Evolutionary conservation across 2,888 invertebrate genomes (phyloP), one percentile per base, ranked within the genome.

Genomic region (Pachliopta kotzebuea): DNA sequence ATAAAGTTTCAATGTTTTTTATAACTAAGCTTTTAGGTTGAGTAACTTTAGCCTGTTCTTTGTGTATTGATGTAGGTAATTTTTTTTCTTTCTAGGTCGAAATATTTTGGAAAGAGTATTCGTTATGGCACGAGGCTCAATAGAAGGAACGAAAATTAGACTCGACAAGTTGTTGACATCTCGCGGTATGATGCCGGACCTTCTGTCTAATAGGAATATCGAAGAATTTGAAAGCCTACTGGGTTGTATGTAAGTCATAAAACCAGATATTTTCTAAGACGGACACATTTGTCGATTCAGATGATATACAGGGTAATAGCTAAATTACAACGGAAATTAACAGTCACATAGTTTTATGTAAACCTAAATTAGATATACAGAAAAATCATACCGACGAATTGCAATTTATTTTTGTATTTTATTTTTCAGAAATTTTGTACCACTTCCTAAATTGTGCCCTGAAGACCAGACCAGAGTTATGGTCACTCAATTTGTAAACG

Each of bases 361-460:
- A 26, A 26, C 26, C 6, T 26, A 26, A 6, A 4, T 26, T 26
- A 26, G 3, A 26, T 26, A 3, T 26, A 26, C 1, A 2, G n/a
- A 1, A 45, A 4, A 7, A 6, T 45, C 1, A 4, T 7, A n/a
- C 0, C 45, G 18, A 45, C n/a, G n/a, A 45, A 45, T 37, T 37
- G 37, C n/a, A n/a, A 45, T 45, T 45, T 45, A n/a, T n/a, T n/a
- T n/a, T 45, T 45, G 73, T 3, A 65, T 54, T 49, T 50, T 57
- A 29, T 53, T 60, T 83, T 81, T 29, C 79, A 92, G 92, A 1
- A 78, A 81, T 60, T 88, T 83, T 66, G 72, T 89, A 0, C 88
- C 92, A 2, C 73, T 92, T 0, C 92, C 92, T 18, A 89, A 87
- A 66, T 59, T 92, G 14, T 84, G 81, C 54, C 81, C 86, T 0